Base-by-base conservation (phyloP, 2,797 vertebrate genomes). In the Sebastes minor region DNA sequence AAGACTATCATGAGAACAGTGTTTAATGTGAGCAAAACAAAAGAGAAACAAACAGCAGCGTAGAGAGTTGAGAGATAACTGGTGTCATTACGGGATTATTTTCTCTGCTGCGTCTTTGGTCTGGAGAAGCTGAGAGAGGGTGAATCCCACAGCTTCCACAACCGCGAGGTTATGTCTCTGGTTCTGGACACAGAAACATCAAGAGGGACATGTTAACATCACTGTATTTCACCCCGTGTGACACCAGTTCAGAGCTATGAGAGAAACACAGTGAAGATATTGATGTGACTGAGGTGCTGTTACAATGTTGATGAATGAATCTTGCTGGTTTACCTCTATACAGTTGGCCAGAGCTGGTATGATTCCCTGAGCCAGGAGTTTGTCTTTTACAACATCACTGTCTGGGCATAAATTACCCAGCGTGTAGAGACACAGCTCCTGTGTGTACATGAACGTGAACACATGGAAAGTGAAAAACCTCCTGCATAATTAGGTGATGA, bases 361-460 rank as follows among this genome's bases (percentile, higher is more conserved):
- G 42, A 99, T 95, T 82, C 98, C 98, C 91, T 99, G 98, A 6
- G 97, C 96, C 84, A 99, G 81, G 25, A 99, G 96, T 71, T 96
- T 97, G 66, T 96, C 96, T 94, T 95, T 96, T 22, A 97, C 95
- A 38, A 85, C 86, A 67, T 96, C 86, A 6, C 95, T 96, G 81
- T 98, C 98, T 32, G 98, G 96, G 0, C 96, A 96, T 46, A 99
- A 93, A 88, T 99, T 99, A 56, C 98, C 99, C 74, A 99, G 91
- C 0, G 97, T 98, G 92, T 99, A 99, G 71, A 99, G 93, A 90
- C 98, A 99, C 85, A 98, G 91, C 90, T 99, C 98, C 99, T 99
- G 94, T 82, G 86, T 78, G 75, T 16, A 78, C 30, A 86, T 14
- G n/a, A 71, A 74, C 25, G 61, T 1, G 14, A 30, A 57, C 22